These are phyloP conservation scores for Protobothrops mucrosquamatus DNA, from an alignment of 2,113 vertebrate species.

Conservation along the genomic window DNA sequence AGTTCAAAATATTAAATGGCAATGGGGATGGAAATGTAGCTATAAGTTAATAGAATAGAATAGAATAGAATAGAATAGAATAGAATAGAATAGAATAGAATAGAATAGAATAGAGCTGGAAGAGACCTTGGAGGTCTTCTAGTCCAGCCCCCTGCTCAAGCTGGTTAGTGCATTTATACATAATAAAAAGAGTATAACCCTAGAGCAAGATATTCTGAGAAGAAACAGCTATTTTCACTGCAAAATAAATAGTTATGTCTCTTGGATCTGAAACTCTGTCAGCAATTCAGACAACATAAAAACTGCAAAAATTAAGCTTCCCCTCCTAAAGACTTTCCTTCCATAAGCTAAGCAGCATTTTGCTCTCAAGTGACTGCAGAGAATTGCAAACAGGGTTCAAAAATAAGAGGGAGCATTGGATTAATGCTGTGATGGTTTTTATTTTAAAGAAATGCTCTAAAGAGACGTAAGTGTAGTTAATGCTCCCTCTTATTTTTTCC, in stretches of 20 bases:
- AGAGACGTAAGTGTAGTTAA: slow-evolving; percentile 41
- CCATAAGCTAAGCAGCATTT: slow-evolving; percentile 59
- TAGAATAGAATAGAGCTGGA: too few species aligned
- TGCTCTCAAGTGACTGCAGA: slow-evolving; percentile 57
- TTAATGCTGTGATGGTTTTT: slow-evolving; percentile 45
- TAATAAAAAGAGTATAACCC: slow-evolving; percentile 61
- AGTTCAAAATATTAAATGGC: background rate
- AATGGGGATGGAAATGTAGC: background rate
- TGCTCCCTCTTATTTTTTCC: too few species aligned
- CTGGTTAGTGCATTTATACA: slow-evolving; percentile 64
- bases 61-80: too few species aligned
- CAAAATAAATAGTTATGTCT: slow-evolving; percentile 61
- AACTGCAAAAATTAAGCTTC: slow-evolving; percentile 61
- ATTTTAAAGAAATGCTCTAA: slow-evolving; percentile 54
- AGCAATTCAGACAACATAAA: slow-evolving; percentile 67
- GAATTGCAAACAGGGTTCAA: slow-evolving; percentile 54
- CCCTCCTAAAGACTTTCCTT: slow-evolving; percentile 59
- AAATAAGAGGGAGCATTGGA: slow-evolving; percentile 59
- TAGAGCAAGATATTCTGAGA: slow-evolving; percentile 64
- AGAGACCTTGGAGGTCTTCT: too few species aligned
- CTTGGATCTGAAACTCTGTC: slow-evolving; percentile 66
- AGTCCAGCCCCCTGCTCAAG: background rate
- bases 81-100: too few species aligned
- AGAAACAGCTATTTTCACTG: slow-evolving; percentile 65
- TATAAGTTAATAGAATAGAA: background rate